Evolutionary conservation across 2,888 invertebrate species (phyloP), one percentile per base, ranked within the genome.

Genomic region (Pilophorus perplexus): DNA sequence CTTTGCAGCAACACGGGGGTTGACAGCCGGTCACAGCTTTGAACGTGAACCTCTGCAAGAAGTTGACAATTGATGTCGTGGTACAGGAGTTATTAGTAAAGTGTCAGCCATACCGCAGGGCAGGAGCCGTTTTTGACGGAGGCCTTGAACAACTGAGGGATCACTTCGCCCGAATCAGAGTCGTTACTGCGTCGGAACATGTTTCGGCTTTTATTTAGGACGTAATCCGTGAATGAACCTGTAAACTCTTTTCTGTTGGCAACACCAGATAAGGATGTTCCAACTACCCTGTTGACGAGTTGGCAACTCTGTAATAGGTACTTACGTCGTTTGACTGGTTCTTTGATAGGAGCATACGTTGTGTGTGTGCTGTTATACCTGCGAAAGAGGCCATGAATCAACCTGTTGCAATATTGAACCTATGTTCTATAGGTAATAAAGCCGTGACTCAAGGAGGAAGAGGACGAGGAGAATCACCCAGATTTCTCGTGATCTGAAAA

Each of bases 81-180:
- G 37, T 12, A 55, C 14, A 12, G 14, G 10, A 12, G n/a, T n/a
- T n/a, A n/a, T n/a, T n/a, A n/a, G n/a, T n/a, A n/a, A n/a, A n/a
- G n/a, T n/a, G n/a, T n/a, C n/a, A n/a, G n/a, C n/a, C n/a, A n/a
- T n/a, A 64, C 64, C 50, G 16, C 22, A 27, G 66, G 66, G n/a
- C 8, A 1, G 1, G 28, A 28, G 18, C 50, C 50, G 10, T 42
- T 25, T 48, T 42, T 62, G 46, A 68, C 40, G 38, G 64, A 57
- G 2, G 69, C 69, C 22, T 65, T 69, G 44, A 65, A 69, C 18
- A 69, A 44, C 22, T 69, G 69, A 18, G 67, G 67, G 8, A 69
- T 40, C 10, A 67, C 62, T 59, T 67, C 67, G n/a, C 67, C 67
- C 14, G 67, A 65, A 46, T 68, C 68, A 1, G 62, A 46, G 8